Evolutionary conservation across 2,888 invertebrate genomes (phyloP).

Genomic region (Punctoribates punctum): DNA sequence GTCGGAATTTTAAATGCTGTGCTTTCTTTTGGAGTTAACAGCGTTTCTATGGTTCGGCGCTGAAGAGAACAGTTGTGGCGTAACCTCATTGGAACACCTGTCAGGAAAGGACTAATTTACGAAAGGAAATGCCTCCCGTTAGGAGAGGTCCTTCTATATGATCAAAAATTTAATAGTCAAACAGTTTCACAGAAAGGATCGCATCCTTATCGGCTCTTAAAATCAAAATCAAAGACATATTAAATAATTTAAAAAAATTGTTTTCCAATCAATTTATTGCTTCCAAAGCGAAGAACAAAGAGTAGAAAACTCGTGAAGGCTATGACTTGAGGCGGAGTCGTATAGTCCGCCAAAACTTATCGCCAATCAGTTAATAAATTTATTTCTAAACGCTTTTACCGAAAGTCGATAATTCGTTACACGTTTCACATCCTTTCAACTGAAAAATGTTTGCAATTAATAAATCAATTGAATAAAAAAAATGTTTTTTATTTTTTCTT

Average conservation of each 20-base stretch:
- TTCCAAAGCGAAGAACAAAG: neutral
- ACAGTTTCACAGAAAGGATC: neutral
- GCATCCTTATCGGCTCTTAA: conserved; percentile 12
- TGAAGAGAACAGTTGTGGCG: neutral
- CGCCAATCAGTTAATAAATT: neutral
- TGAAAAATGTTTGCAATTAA: neutral
- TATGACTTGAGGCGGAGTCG: neutral
- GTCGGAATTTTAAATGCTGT: neutral
- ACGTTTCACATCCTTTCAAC: neutral
- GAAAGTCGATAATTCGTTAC: neutral
- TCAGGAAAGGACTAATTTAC: conserved; percentile 29
- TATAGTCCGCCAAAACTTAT: neutral
- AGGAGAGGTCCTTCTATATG: neutral
- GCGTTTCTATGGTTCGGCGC: neutral
- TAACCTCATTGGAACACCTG: conserved; percentile 32
- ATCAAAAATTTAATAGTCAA: conserved; percentile 7
- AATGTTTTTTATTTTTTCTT: no score
- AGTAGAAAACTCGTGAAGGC: neutral
- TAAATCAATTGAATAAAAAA: neutral
- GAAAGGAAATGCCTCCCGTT: conserved; percentile 20
- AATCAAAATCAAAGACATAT: neutral
- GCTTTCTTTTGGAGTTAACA: neutral
- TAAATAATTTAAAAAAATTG: neutral
- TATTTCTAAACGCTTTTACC: neutral
- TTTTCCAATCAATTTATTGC: neutral